Conservation (phyloP, 2,113 vertebrate species). For the Carassius carassius region DNA sequence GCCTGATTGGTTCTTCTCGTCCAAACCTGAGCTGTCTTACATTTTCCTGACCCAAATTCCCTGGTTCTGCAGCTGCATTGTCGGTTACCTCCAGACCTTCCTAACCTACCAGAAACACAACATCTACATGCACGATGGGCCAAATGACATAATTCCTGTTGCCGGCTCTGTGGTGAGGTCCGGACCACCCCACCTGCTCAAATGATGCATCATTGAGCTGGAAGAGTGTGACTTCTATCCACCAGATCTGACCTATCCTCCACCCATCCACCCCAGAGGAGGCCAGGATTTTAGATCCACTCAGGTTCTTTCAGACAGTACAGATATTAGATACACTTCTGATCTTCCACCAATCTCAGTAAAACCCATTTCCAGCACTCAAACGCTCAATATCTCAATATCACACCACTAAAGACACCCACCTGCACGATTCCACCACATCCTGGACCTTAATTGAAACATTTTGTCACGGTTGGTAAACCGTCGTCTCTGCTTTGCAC, state of each 20-base stretch:
- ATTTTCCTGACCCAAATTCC: constrained; percentile 70
- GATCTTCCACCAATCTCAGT: not conserved
- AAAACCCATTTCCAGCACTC: not conserved
- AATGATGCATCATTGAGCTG: constrained; percentile 46
- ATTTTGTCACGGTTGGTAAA: too few species aligned
- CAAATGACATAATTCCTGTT: rapidly evolving
- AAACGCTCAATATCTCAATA: not conserved
- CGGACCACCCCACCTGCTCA: constrained; percentile 36
- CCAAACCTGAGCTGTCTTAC: constrained; percentile 64
- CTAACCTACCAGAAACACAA: not conserved
- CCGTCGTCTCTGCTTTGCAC: too few species aligned
- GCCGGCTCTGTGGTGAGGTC: constrained; percentile 63
- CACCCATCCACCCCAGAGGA: not conserved
- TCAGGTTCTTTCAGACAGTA: not conserved
- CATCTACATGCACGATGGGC: not conserved
- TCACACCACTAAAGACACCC: too few species aligned
- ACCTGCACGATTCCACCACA: too few species aligned
- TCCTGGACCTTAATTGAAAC: too few species aligned
- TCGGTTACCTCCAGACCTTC: constrained; percentile 60
- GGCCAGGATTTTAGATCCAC: not conserved
- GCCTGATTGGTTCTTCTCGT: constrained; percentile 69
- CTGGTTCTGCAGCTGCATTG: constrained; percentile 71
- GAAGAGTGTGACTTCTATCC: constrained; percentile 43
- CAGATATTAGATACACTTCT: too few species aligned
- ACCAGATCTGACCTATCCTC: not conserved